These are phyloP conservation scores for Arrhamphus sclerolepis DNA, from an alignment of 2,797 vertebrate species.

Conservation along the genomic window DNA sequence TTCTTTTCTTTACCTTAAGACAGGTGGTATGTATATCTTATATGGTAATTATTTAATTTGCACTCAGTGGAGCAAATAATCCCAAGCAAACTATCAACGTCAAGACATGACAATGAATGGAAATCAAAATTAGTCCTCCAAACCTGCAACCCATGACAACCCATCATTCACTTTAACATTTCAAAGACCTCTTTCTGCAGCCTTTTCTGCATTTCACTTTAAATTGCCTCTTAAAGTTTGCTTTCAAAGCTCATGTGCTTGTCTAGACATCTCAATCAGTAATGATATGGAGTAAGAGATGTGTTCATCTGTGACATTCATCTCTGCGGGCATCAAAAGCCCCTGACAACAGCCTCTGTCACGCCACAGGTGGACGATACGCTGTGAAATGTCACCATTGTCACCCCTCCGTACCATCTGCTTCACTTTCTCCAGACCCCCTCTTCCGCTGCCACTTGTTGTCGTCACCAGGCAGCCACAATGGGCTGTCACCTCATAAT, in stretches of 20 bases:
- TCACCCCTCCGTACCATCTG: conserved; percentile 63
- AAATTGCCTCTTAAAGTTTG: conserved; percentile 35
- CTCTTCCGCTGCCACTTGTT: conserved; percentile 51
- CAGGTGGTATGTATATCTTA: too few relatives aligned
- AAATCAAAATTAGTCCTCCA: too few relatives aligned
- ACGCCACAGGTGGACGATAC: conserved; percentile 68
- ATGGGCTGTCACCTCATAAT: conserved; percentile 73
- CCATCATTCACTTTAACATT: too few relatives aligned
- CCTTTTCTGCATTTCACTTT: background rate
- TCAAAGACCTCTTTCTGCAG: too few relatives aligned
- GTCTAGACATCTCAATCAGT: conserved; percentile 67
- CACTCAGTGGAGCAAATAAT: too few relatives aligned
- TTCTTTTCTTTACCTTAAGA: background rate
- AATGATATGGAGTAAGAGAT: conserved; percentile 45
- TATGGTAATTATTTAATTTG: too few relatives aligned
- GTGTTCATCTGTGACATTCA: conserved; percentile 60
- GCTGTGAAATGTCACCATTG: conserved; percentile 67
- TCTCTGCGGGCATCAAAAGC: conserved; percentile 64
- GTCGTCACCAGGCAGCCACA: conserved; percentile 60
- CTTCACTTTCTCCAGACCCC: conserved; percentile 53
- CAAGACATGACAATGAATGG: too few relatives aligned
- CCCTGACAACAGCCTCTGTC: conserved; percentile 62
- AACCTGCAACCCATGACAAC: too few relatives aligned
- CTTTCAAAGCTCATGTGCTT: conserved; percentile 40
- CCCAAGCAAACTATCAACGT: too few relatives aligned